Base-by-base conservation (phyloP, 2,888 invertebrate genomes). In the Poecilobothrus nobilitatus region DNA sequence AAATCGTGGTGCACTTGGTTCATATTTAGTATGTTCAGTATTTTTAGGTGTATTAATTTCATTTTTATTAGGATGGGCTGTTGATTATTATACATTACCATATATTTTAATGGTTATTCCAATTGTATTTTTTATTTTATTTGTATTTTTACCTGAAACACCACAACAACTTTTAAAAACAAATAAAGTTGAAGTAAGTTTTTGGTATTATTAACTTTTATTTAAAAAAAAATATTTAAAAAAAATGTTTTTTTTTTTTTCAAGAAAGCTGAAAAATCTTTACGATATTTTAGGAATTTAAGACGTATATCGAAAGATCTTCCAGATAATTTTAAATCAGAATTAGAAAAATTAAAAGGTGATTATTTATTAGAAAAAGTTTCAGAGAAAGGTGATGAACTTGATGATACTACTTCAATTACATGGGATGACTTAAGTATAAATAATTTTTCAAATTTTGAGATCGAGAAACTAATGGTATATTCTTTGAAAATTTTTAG, bases 111-210 rank as follows among this genome's bases (percentile, higher is more conserved):
- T 77, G 2, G 18, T 66, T 0, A 27, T 79, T 1, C 72, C 77
- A 3, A n/a, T 80, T 18, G 6, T 75, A 6, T 81, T 78, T 70
- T 63, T 79, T 7, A 12, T 74, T 0, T 74, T 76, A 8, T 77
- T 80, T 63, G 69, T 74, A 53, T 78, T 78, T 34, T 73, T 81
- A 67, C 81, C 81, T 0, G 81, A 82, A 70, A 80, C 80, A 4
- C 82, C 82, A 2, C 77, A 77, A 68, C 74, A 77, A 69, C 69
- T 82, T 63, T 70, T 78, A 9, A 76, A 75, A 61, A 66, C 69
- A 0, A 75, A 78, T 33, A 77, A 77, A 65, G 34, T 73, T 6
- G 66, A 76, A 73, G 76, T 76, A 68, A 67, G 71, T 68, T 9
- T 3, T 21, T 9, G n/a, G n/a, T n/a, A n/a, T n/a, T n/a, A n/a